Conservation (phyloP, 2,797 vertebrate genomes). For the Sitta carolinensis region DNA sequence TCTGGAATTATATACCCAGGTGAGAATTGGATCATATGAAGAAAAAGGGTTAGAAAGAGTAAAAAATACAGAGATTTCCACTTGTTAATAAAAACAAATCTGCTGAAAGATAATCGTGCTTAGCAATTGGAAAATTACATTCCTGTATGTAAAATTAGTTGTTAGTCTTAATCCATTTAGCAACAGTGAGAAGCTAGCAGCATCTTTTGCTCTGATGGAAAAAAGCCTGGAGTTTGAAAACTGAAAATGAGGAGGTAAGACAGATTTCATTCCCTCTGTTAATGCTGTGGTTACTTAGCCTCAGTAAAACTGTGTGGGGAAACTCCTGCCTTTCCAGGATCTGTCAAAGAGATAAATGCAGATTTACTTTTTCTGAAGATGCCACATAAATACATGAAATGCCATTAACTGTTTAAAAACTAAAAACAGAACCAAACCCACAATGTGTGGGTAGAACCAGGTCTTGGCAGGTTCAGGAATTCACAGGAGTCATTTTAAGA, state of each 20-base stretch:
- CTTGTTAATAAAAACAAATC: background rate
- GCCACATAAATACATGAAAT: background rate
- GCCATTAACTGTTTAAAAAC: background rate
- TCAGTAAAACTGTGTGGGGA: background rate
- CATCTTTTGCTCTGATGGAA: background rate
- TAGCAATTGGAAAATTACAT: background rate
- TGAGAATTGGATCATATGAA: background rate
- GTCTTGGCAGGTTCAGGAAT: background rate
- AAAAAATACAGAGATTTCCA: background rate
- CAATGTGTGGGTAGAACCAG: background rate
- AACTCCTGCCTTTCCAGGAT: background rate
- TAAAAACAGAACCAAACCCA: background rate
- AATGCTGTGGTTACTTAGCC: background rate
- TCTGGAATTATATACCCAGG: background rate
- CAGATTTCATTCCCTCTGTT: background rate
- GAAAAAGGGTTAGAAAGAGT: background rate
- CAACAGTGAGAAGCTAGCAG: background rate
- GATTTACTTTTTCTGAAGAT: background rate
- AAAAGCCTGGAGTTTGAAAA: background rate
- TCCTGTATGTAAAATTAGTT: background rate
- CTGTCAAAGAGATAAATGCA: background rate
- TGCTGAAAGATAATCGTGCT: background rate
- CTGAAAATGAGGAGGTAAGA: background rate
- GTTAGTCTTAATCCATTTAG: background rate
- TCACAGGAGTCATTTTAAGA: background rate